Conservation (phyloP, 2,888 invertebrate species). For the Drosophila kokeensis region DNA sequence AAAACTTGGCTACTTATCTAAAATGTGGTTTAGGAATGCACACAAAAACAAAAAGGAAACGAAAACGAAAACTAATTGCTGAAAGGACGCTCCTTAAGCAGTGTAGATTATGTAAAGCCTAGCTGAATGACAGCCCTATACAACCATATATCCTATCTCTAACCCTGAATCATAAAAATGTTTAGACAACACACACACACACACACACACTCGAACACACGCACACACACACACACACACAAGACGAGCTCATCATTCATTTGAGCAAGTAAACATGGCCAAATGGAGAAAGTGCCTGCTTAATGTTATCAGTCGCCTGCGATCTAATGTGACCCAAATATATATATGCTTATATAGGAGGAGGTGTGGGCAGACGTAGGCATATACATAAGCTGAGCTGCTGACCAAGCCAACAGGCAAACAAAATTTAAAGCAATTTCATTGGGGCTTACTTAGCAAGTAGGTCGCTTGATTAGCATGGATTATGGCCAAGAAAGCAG, state of each 20-base stretch:
- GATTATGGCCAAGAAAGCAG: conserved; percentile 28
- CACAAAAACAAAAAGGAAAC: conserved; percentile 55
- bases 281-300: conserved; percentile 65
- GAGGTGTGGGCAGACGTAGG: neutral
- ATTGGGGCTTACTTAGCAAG: conserved; percentile 39
- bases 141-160: conserved; percentile 55
- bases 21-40: conserved; percentile 42
- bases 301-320: conserved; percentile 66
- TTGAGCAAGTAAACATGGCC: conserved; percentile 66
- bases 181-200: conserved; percentile 65
- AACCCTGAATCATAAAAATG: conserved; percentile 78
- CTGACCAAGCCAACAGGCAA: conserved; percentile 54
- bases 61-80: conserved; percentile 73
- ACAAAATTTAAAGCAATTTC: conserved; percentile 59
- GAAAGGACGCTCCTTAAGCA: conserved; percentile 68
- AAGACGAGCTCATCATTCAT: conserved; percentile 69
- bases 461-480: conserved; percentile 44
- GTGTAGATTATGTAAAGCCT: conserved; percentile 70
- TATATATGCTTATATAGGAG: conserved; percentile 6
- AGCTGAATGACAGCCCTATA: conserved; percentile 52
- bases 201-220: neutral
- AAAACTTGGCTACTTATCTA: conserved; percentile 67
- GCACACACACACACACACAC: neutral
- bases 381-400: conserved; percentile 22
- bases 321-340: conserved; percentile 76